These are phyloP conservation scores for Capreolus pygargus DNA, from an alignment of 2,113 vertebrate genomes.

Conservation along the genomic window DNA sequence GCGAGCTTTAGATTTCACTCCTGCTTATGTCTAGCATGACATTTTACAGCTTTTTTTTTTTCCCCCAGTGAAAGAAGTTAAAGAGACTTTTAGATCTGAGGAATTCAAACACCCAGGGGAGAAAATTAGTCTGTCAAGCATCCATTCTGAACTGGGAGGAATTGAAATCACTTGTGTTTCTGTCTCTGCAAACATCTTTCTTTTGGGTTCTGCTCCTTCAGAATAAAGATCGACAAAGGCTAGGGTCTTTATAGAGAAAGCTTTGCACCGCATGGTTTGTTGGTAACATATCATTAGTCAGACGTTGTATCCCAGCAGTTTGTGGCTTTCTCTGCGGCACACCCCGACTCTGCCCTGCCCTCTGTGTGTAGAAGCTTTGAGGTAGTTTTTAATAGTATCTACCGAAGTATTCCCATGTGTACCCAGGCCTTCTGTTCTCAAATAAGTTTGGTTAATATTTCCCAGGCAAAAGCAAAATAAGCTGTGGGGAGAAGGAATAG, in stretches of 20 bases:
- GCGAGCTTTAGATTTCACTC: not conserved
- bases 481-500: not conserved
- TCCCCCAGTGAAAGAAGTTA: not conserved
- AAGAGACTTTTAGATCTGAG: not conserved
- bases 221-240: not conserved
- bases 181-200: not conserved
- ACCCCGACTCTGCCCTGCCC: not conserved
- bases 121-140: not conserved
- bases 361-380: not conserved
- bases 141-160: not conserved
- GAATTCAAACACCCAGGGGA: not conserved
- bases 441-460: constrained; percentile 1
- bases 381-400: not conserved
- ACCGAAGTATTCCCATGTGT: not conserved
- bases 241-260: not conserved
- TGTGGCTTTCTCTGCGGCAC: not conserved
- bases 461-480: constrained; percentile 12
- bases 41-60: not conserved
- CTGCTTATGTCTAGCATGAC: not conserved
- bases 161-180: not conserved
- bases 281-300: not conserved
- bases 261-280: not conserved
- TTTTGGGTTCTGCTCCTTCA: not conserved
- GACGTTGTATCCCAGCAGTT: not conserved
- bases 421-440: not conserved